These are phyloP conservation scores for Cryptus viduatorius DNA, from an alignment of 2,888 invertebrate species.

Conservation along the genomic window DNA sequence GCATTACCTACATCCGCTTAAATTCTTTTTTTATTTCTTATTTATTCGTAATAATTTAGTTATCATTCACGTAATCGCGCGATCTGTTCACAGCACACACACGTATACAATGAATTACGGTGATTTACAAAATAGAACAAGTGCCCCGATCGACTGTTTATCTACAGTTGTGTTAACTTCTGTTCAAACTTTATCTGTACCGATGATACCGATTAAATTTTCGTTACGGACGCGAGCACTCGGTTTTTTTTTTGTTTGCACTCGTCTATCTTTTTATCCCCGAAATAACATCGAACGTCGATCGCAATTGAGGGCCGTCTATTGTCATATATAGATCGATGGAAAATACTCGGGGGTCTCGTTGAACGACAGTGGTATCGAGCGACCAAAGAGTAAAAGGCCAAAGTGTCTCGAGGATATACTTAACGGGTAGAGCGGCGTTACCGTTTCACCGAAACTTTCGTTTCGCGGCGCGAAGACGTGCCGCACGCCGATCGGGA, in stretches of 20 bases:
- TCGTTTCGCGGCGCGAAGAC: slow-evolving; percentile 57
- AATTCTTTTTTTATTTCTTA: not conserved
- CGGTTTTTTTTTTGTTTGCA: not conserved
- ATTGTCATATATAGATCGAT: not conserved
- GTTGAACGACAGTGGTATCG: slow-evolving; percentile 22
- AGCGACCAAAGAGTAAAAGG: slow-evolving; percentile 29
- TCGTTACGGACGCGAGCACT: slow-evolving; percentile 3
- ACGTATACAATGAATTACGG: not conserved
- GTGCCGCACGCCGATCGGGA: slow-evolving; percentile 29
- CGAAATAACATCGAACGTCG: not conserved
- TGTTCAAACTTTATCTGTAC: slow-evolving; percentile 17
- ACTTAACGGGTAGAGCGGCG: slow-evolving; percentile 31
- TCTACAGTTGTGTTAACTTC: slow-evolving; percentile 29
- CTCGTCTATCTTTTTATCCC: not conserved
- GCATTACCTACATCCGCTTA: not conserved
- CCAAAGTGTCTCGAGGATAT: slow-evolving; percentile 18
- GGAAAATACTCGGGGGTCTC: not conserved
- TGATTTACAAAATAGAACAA: slow-evolving; percentile 14
- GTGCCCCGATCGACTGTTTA: not conserved
- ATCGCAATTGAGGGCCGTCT: not conserved
- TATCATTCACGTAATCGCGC: not conserved
- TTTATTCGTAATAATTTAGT: not conserved
- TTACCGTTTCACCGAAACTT: slow-evolving; percentile 65
- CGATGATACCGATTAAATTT: slow-evolving; percentile 16
- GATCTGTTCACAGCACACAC: not conserved